Percentiles rank a stretch among this genome's conserved stretches.
phyloP scores from a whole-genome alignment of 2,888 invertebrate species.

The Aphidius colemani region DNA sequence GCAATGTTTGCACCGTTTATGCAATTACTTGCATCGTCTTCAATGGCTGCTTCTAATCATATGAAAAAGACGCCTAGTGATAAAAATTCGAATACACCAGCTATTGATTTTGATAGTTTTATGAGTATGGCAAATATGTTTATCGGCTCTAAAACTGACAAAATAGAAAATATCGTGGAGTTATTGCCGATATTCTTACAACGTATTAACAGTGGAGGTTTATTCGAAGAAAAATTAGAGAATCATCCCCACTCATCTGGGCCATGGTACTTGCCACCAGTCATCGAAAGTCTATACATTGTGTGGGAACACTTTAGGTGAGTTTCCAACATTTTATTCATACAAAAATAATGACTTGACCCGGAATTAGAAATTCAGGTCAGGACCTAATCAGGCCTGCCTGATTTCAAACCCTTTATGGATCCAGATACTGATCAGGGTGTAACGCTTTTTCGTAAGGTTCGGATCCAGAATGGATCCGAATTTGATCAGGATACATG shows the following conservation, averaged over 20 bases:
- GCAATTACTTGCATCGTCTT: constrained; percentile 36
- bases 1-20: constrained; percentile 44
- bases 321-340: background rate
- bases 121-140: constrained; percentile 48
- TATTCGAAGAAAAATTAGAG: constrained; percentile 65
- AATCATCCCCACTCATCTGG: constrained; percentile 70
- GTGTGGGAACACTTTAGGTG: constrained; percentile 75
- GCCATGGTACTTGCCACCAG: constrained; percentile 73
- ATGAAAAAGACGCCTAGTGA: constrained; percentile 27
- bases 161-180: constrained; percentile 64
- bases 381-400: too few species aligned
- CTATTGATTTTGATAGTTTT: constrained; percentile 48
- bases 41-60: background rate
- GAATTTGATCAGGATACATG: too few species aligned
- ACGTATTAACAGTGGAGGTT: constrained; percentile 67
- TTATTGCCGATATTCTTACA: constrained; percentile 73
- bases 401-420: too few species aligned
- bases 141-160: constrained; percentile 54
- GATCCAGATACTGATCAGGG: too few species aligned
- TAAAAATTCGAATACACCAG: constrained; percentile 32
- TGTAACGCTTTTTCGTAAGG: too few species aligned
- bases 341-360: background rate
- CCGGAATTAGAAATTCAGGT: too few species aligned
- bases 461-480: too few species aligned
- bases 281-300: constrained; percentile 72